phyloP scores from a whole-genome alignment of 2,113 vertebrate genomes.

The Mesoclemmys tuberculata region DNA sequence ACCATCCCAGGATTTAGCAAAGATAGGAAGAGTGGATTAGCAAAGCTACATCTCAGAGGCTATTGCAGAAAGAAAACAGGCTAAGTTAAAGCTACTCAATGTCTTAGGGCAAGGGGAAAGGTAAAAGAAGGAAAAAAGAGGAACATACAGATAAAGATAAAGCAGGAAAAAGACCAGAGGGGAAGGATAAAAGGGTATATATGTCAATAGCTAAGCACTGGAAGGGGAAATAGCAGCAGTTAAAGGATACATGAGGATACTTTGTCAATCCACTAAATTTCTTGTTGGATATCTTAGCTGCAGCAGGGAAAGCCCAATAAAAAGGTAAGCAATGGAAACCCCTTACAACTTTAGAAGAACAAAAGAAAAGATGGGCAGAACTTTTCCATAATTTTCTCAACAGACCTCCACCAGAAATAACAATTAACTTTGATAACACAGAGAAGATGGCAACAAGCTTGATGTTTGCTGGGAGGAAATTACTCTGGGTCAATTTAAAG shows the following conservation, averaged over 20 bases:
- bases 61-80: neutral
- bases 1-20: neutral
- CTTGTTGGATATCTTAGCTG: neutral
- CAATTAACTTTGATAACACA: neutral
- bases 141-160: neutral
- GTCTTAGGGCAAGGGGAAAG: neutral
- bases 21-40: neutral
- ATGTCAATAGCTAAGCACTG: neutral
- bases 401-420: neutral
- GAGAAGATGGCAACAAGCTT: neutral
- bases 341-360: neutral
- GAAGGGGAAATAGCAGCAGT: conserved; percentile 5
- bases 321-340: neutral
- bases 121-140: neutral
- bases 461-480: neutral
- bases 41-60: neutral
- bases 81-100: neutral
- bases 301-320: neutral
- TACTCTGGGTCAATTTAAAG: neutral
- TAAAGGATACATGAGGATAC: neutral
- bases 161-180: neutral
- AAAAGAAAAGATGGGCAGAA: conserved; percentile 11
- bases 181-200: neutral
- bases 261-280: neutral
- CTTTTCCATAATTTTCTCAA: neutral